Conservation (phyloP, 2,888 invertebrate species). For the Oeneis ivallda region DNA sequence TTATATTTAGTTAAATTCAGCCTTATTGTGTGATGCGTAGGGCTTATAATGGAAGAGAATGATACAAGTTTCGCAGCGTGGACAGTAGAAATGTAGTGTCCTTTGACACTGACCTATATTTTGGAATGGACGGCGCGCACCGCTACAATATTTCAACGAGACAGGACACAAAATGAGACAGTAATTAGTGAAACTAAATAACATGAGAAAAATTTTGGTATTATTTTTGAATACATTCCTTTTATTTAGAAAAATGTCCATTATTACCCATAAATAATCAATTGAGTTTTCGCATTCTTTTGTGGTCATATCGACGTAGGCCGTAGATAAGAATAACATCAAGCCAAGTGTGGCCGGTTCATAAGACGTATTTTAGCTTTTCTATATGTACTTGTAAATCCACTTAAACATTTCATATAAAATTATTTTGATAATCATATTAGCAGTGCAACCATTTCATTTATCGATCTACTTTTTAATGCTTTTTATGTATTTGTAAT, state of each 20-base stretch:
- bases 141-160: conserved; percentile 26
- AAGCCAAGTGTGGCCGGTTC: too few relatives aligned
- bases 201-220: not conserved
- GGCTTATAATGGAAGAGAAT: conserved; percentile 54
- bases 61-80: conserved; percentile 47
- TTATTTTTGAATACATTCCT: not conserved
- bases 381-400: too few relatives aligned
- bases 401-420: too few relatives aligned
- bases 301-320: too few relatives aligned
- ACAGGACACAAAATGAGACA: conserved; percentile 21
- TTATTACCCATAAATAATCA: not conserved
- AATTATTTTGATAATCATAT: too few relatives aligned
- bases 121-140: conserved; percentile 40
- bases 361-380: too few relatives aligned
- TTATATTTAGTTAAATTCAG: conserved; percentile 47
- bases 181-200: conserved; percentile 2
- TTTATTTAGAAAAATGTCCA: not conserved
- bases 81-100: conserved; percentile 57
- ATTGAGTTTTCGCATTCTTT: too few relatives aligned
- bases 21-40: conserved; percentile 55
- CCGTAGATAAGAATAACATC: too few relatives aligned
- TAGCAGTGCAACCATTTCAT: too few relatives aligned
- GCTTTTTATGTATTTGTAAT: too few relatives aligned
- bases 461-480: too few relatives aligned
- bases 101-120: conserved; percentile 76